A percentile compares a stretch with the other conserved stretches of the same genome.
phyloP scores from a whole-genome alignment of 2,888 invertebrate genomes.

The Epistrophe eligans region DNA sequence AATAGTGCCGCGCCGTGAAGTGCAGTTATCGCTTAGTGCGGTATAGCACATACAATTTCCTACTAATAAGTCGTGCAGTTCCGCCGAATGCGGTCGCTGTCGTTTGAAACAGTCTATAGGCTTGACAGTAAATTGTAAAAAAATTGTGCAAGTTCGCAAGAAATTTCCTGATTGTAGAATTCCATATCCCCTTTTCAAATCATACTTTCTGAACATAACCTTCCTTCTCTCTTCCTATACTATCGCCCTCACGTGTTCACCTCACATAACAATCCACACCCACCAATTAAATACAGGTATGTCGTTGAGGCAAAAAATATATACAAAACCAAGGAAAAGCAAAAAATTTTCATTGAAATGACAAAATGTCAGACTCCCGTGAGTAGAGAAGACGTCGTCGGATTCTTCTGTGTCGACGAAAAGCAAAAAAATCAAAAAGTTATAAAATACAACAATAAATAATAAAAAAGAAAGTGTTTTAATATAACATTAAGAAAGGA shows the following conservation, averaged over 20 bases:
- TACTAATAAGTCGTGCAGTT: no score
- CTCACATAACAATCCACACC: constrained; percentile 17
- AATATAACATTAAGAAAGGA: constrained; percentile 13
- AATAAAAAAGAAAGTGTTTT: background rate
- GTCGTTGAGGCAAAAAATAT: constrained; percentile 34
- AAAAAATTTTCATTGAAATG: constrained; percentile 59
- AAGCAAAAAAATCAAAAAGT: background rate
- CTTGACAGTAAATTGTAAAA: no score
- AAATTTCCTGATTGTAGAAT: no score
- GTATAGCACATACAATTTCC: no score
- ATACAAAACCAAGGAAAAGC: constrained; percentile 23
- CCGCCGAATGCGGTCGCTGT: no score
- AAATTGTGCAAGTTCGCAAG: no score
- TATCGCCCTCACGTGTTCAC: constrained; percentile 49
- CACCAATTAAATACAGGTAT: constrained; percentile 45
- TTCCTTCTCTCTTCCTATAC: background rate
- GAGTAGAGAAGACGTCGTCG: constrained; percentile 75
- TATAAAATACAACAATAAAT: background rate
- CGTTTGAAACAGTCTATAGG: no score
- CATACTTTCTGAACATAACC: constrained; percentile 45
- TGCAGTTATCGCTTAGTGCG: no score
- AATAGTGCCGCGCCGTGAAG: no score
- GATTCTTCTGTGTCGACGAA: constrained; percentile 66
- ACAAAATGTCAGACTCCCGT: constrained; percentile 74
- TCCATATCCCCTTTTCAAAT: background rate